These are phyloP conservation scores for Melanargia galathea DNA, from an alignment of 2,888 invertebrate species.

Conservation along the genomic window DNA sequence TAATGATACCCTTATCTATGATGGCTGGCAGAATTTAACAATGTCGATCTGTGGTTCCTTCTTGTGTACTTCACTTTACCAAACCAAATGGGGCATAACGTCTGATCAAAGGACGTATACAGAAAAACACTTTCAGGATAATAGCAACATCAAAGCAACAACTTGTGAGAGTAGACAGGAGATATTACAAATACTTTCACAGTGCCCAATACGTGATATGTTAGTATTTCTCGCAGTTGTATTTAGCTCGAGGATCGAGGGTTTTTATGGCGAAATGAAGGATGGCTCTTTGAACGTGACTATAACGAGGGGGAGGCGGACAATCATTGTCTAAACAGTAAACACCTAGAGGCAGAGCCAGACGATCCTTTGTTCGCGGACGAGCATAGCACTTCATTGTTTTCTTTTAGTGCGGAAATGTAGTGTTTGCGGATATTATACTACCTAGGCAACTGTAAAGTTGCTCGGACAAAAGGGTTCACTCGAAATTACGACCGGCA, in stretches of 20 bases:
- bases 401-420: constrained; percentile 36
- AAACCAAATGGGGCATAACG: not conserved
- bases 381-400: constrained; percentile 35
- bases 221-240: not conserved
- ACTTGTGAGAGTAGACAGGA: not conserved
- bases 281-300: constrained; percentile 37
- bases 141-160: constrained; percentile 1
- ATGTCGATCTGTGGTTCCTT: not conserved
- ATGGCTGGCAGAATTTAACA: not conserved
- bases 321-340: constrained; percentile 32
- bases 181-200: not conserved
- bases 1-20: not conserved
- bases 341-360: constrained; percentile 31
- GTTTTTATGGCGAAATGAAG: constrained; percentile 27
- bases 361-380: constrained; percentile 32
- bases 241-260: not conserved
- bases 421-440: constrained; percentile 26
- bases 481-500: not conserved
- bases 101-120: constrained; percentile 2
- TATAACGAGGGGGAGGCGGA: constrained; percentile 36
- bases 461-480: constrained; percentile 1
- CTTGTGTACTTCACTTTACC: not conserved
- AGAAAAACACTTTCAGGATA: constrained; percentile 8
- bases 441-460: no score
- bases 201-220: not conserved